Evolutionary conservation across 2,888 invertebrate species (phyloP).

Genomic region (Marronus borbonicus): DNA sequence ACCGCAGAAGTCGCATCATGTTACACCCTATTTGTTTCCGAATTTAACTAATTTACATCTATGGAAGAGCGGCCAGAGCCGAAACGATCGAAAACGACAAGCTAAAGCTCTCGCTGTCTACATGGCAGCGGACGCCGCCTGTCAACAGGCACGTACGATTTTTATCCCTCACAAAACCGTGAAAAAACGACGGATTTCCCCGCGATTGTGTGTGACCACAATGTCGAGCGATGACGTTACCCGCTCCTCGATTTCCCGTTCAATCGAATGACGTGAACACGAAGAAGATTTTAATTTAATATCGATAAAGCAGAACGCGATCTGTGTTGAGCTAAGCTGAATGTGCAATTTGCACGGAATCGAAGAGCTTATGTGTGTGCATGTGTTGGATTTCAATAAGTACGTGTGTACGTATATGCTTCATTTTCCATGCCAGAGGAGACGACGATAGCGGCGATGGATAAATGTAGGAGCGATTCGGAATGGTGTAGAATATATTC

Average conservation of each 20-base stretch:
- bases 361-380: background rate
- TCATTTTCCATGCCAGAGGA: too few relatives aligned
- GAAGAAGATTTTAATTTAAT: slow-evolving; percentile 42
- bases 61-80: background rate
- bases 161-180: slow-evolving; percentile 17
- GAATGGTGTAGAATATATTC: too few relatives aligned
- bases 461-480: too few relatives aligned
- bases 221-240: background rate
- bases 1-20: too few relatives aligned
- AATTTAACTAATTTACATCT: background rate
- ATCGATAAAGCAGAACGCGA: slow-evolving; percentile 9
- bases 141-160: slow-evolving; percentile 16
- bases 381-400: background rate
- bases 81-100: background rate
- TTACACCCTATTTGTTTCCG: too few relatives aligned
- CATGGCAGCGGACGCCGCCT: background rate
- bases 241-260: background rate
- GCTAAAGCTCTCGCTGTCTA: too few relatives aligned
- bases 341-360: slow-evolving; percentile 9
- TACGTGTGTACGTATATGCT: background rate
- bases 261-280: slow-evolving; percentile 29
- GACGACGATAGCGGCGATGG: too few relatives aligned
- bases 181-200: background rate
- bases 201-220: slow-evolving; percentile 2
- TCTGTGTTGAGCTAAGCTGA: slow-evolving; percentile 2